Conservation (phyloP, 2,888 invertebrate species). For the Ichneumon xanthorius region DNA sequence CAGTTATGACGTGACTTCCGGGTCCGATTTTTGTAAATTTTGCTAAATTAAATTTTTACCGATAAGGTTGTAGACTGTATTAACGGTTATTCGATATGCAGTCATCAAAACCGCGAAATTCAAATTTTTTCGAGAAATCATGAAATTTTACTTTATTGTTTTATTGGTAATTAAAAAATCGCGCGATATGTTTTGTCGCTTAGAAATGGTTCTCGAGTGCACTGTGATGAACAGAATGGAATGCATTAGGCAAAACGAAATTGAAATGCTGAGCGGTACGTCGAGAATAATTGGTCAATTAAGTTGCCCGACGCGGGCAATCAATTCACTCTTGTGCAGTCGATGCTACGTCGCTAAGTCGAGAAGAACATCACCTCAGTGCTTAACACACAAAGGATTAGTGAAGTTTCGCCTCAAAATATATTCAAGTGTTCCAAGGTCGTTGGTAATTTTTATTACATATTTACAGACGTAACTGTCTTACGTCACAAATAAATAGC, state of each 20-base stretch:
- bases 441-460: constrained; percentile 31
- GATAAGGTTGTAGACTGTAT: too few species aligned
- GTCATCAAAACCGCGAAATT: background rate
- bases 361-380: background rate
- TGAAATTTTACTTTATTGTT: background rate
- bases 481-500: constrained; percentile 46
- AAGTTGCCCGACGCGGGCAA: background rate
- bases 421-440: background rate
- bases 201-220: background rate
- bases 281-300: constrained; percentile 23
- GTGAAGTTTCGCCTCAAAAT: background rate
- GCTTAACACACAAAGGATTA: background rate
- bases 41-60: too few species aligned
- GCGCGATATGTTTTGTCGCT: background rate
- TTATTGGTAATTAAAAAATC: background rate
- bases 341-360: background rate
- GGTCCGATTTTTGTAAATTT: too few species aligned
- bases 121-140: background rate
- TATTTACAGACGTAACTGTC: constrained; percentile 40
- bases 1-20: too few species aligned
- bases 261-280: background rate
- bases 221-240: background rate
- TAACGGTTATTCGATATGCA: background rate
- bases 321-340: background rate
- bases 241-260: background rate